Evolutionary conservation across 2,888 invertebrate species (phyloP).

Genomic region (Alviniconcha strummeri): DNA sequence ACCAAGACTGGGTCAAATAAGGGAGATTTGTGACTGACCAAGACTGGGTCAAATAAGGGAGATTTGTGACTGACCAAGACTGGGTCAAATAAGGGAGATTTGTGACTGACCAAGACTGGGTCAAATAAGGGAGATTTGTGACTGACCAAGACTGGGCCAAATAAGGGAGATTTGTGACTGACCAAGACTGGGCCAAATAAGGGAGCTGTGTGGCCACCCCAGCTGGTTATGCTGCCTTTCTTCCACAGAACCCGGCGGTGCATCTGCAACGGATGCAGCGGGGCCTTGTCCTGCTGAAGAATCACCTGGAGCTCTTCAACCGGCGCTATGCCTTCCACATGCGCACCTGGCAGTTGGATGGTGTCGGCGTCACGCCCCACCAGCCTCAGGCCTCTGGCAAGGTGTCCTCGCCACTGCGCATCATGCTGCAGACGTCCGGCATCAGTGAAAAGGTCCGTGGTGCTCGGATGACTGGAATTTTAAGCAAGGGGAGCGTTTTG

Average conservation of each 20-base stretch:
- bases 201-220: no score
- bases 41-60: no score
- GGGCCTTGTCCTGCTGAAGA: conserved; percentile 89
- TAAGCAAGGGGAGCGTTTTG: background rate
- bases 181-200: no score
- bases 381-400: conserved; percentile 80
- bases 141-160: no score
- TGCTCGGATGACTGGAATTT: background rate
- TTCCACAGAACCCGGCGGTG: conserved; percentile 81
- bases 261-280: conserved; percentile 92
- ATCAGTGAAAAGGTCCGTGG: conserved; percentile 82
- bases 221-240: no score
- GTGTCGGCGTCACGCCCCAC: conserved; percentile 86
- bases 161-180: no score
- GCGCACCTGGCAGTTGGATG: conserved; percentile 90
- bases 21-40: no score
- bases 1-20: no score
- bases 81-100: no score
- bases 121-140: no score
- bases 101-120: no score
- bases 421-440: conserved; percentile 91
- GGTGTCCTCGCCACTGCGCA: conserved; percentile 76
- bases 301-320: conserved; percentile 94
- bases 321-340: conserved; percentile 71
- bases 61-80: no score